phyloP scores from a whole-genome alignment of 2,797 vertebrate species.

The Anniella stebbinsi region DNA sequence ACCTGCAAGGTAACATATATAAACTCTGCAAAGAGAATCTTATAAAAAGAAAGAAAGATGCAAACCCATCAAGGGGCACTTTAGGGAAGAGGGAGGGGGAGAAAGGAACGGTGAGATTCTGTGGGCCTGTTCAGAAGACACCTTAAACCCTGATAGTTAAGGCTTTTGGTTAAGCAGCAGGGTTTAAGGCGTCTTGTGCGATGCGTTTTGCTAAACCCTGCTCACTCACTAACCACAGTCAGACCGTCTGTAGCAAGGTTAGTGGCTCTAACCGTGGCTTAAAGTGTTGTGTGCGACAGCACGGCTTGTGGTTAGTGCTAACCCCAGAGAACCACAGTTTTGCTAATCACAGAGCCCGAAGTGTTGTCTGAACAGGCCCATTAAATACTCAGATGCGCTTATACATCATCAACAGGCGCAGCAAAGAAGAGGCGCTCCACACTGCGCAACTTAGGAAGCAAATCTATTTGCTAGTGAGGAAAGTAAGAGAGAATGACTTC shows the following conservation, averaged over 20 bases:
- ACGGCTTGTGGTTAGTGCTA: too few relatives aligned
- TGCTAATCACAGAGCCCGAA: too few relatives aligned
- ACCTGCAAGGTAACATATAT: constrained; percentile 56
- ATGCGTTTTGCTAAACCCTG: too few relatives aligned
- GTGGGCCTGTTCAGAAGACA: too few relatives aligned
- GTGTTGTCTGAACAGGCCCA: background rate
- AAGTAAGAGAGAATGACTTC: background rate
- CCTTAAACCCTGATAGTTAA: too few relatives aligned
- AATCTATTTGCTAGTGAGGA: background rate
- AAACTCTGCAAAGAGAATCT: constrained; percentile 44
- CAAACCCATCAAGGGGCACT: constrained; percentile 37
- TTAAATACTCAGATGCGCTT: constrained; percentile 1
- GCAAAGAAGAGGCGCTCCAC: constrained; percentile 1
- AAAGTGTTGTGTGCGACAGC: too few relatives aligned
- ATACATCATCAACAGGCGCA: background rate
- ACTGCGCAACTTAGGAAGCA: background rate
- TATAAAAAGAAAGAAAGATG: constrained; percentile 63
- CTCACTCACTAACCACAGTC: too few relatives aligned
- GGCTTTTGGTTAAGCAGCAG: too few relatives aligned
- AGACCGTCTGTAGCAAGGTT: too few relatives aligned
- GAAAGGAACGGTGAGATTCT: background rate
- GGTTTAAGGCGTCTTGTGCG: too few relatives aligned
- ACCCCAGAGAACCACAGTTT: too few relatives aligned
- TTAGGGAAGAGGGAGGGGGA: constrained; percentile 22
- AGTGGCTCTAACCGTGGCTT: too few relatives aligned